Conservation (phyloP, 1,140 invertebrate genomes). For the Aphaenogaster rudis region DNA sequence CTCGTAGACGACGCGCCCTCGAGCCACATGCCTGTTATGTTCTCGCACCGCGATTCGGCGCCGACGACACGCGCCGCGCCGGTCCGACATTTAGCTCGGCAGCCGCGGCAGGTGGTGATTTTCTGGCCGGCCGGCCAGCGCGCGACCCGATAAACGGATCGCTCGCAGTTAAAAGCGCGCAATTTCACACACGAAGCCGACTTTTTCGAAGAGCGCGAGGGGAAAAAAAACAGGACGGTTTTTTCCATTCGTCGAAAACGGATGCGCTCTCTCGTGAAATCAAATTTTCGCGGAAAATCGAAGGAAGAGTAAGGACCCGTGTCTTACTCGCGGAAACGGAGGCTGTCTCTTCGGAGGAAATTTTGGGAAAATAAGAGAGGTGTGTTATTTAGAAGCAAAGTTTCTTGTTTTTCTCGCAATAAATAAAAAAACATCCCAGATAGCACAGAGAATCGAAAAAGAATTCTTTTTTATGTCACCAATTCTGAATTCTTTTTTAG, state of each 20-base stretch:
- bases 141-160: conserved; percentile 37
- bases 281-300: background rate
- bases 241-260: background rate
- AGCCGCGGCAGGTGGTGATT: conserved; percentile 58
- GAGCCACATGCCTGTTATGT: conserved; percentile 40
- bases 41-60: conserved; percentile 51
- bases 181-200: conserved; percentile 13
- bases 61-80: conserved; percentile 58
- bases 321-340: background rate
- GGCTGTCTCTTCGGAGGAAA: too few relatives aligned
- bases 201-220: background rate
- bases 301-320: background rate
- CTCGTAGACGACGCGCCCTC: conserved; percentile 54
- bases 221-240: background rate
- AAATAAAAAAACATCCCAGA: background rate
- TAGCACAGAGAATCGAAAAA: too few relatives aligned
- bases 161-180: conserved; percentile 35
- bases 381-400: background rate
- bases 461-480: too few relatives aligned
- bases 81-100: conserved; percentile 29
- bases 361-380: background rate
- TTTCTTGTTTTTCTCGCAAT: background rate
- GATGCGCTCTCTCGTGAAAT: background rate
- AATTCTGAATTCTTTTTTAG: too few relatives aligned
- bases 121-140: conserved; percentile 21